Base-by-base conservation (phyloP, 2,888 invertebrate species). In the Caenorhabditis angaria region DNA sequence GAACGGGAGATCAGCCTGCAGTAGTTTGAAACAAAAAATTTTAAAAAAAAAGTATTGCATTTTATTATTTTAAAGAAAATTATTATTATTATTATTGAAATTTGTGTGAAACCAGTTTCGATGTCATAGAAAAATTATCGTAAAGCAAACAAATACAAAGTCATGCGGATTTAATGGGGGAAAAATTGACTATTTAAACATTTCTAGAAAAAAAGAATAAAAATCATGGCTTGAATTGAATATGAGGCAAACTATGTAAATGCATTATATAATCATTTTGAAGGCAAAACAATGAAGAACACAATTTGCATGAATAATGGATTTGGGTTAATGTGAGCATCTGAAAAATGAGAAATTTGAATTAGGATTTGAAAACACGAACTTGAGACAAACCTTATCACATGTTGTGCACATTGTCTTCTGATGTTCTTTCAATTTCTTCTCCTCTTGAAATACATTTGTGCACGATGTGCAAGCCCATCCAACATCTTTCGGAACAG, bases 391-490 rank as follows among this genome's bases (percentile, higher is more conserved):
- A n/a, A 56, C 65, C 29, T 20, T 41, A 48, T 62, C 53, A 51
- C 61, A 61, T 10, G n/a, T 18, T n/a, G 22, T 27, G 27, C 62
- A 62, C 53, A 62, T 62, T 25, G 61, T 22, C 29, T 65, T 69
- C 70, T 87, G 85, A 71, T 87, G 87, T 53, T 81, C 81, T 24
- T 73, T 66, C 55, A 86, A 80, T 57, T 80, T 74, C 28, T 77
- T 61, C 56, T 82, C 83, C 53, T 82, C 72, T 67, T 87, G 87
- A 82, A 87, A 87, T 8, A 88, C 87, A 65, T 83, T 83, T 41
- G 73, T 65, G 65, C 87, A 87, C 12, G 78, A 53, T 10, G 84
- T 78, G 67, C 87, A 87, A 6, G 85, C 87, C 86, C 87, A 87
- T 59, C 87, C 87, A 58, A 88, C 81, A 56, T 83, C 82, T 57